Evolutionary conservation across 2,797 vertebrate genomes (phyloP).

Genomic region (Adelosebastes latens): DNA sequence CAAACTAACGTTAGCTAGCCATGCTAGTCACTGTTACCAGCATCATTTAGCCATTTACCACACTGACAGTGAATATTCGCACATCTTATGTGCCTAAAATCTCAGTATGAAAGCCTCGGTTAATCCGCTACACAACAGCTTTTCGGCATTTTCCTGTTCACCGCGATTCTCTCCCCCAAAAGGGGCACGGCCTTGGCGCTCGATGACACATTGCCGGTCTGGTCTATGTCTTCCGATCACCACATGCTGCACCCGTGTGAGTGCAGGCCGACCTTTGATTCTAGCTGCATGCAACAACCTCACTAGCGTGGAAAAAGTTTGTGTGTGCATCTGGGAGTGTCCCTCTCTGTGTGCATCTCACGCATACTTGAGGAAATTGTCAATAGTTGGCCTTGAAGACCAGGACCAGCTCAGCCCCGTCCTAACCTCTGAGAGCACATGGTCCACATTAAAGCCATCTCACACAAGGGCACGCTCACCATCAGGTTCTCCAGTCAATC

Average conservation of each 20-base stretch:
- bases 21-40: too few relatives aligned
- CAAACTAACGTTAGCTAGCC: too few relatives aligned
- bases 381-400: slow-evolving; percentile 60
- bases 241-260: slow-evolving; percentile 53
- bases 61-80: too few relatives aligned
- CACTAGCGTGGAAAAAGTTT: slow-evolving; percentile 38
- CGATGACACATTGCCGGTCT: not conserved
- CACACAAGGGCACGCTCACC: slow-evolving; percentile 23
- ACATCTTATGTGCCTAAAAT: too few relatives aligned
- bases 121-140: not conserved
- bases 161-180: not conserved
- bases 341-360: slow-evolving; percentile 57
- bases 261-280: slow-evolving; percentile 64
- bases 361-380: slow-evolving; percentile 83
- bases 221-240: slow-evolving; percentile 8
- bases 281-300: slow-evolving; percentile 41
- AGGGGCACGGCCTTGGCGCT: not conserved
- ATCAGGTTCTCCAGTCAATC: slow-evolving; percentile 27
- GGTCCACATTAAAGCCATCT: slow-evolving; percentile 67
- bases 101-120: too few relatives aligned
- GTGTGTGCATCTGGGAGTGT: slow-evolving; percentile 34
- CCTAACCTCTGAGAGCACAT: slow-evolving; percentile 53
- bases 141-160: not conserved
- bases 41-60: too few relatives aligned
- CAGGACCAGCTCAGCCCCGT: slow-evolving; percentile 30